Percentiles rank a stretch among this genome's conserved stretches.
These are phyloP conservation scores for Alloplasta piceator DNA, from an alignment of 2,888 invertebrate species.

Conservation along the genomic window DNA sequence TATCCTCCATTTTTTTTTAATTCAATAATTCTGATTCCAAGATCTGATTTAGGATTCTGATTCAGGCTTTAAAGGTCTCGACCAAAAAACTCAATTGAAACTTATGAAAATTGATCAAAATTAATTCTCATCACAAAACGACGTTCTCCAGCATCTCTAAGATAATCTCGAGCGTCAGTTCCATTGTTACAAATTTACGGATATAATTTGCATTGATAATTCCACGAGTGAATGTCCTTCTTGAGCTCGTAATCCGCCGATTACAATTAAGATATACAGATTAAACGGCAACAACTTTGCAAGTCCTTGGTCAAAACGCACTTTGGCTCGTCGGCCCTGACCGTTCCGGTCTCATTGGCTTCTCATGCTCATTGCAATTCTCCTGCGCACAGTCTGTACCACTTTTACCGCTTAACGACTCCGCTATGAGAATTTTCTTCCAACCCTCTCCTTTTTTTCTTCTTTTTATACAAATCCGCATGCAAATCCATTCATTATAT, in stretches of 20 bases:
- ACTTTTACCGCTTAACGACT: slow-evolving; percentile 47
- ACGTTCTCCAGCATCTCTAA: too few relatives aligned
- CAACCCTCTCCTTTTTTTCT: too few relatives aligned
- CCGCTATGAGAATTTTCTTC: slow-evolving; percentile 31
- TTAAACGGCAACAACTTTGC: slow-evolving; percentile 20
- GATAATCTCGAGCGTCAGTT: too few relatives aligned
- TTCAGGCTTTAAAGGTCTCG: too few relatives aligned
- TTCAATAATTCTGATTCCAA: too few relatives aligned
- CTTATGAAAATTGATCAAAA: too few relatives aligned
- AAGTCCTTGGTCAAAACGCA: slow-evolving; percentile 58
- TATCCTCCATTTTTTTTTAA: too few relatives aligned
- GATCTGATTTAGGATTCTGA: too few relatives aligned
- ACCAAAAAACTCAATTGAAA: too few relatives aligned
- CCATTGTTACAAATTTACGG: too few relatives aligned
- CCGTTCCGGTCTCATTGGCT: slow-evolving; percentile 75
- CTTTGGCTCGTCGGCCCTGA: slow-evolving; percentile 75
- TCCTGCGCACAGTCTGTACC: slow-evolving; percentile 37
- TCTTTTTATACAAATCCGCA: not conserved
- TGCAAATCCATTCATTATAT: slow-evolving; percentile 7
- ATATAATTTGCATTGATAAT: not conserved
- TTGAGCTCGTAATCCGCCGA: slow-evolving; percentile 6
- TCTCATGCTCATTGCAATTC: slow-evolving; percentile 60
- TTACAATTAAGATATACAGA: slow-evolving; percentile 19
- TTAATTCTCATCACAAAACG: too few relatives aligned
- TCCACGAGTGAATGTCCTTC: slow-evolving; percentile 34